phyloP scores from a whole-genome alignment of 2,797 vertebrate genomes.

The Periophthalmus magnuspinnatus region DNA sequence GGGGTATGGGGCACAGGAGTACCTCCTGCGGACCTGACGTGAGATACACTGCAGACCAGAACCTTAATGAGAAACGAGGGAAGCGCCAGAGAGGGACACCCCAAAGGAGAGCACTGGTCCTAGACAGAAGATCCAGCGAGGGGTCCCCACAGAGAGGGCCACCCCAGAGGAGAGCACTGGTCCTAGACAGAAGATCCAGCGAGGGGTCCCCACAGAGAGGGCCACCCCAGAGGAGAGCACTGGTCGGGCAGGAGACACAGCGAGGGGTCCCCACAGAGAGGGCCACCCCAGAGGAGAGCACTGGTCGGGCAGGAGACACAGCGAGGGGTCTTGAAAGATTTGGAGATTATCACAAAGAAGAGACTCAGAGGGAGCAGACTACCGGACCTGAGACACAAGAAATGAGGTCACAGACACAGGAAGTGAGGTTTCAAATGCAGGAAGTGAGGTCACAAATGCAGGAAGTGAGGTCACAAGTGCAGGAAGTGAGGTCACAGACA shows the following conservation, averaged over 20 bases:
- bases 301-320: conserved; percentile 75
- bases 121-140: conserved; percentile 76
- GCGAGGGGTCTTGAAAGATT: conserved; percentile 77
- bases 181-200: conserved; percentile 73
- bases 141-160: conserved; percentile 33
- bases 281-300: conserved; percentile 8
- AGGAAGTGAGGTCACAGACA: no score
- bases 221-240: conserved; percentile 13
- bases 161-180: conserved; percentile 10
- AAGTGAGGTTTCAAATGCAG: no score
- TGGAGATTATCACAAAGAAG: conserved; percentile 74
- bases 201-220: conserved; percentile 51
- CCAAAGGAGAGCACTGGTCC: conserved; percentile 12
- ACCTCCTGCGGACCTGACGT: conserved; percentile 82
- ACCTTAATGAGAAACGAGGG: conserved; percentile 18
- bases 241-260: conserved; percentile 70
- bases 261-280: conserved; percentile 57
- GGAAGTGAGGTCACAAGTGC: no score
- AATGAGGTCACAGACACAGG: no score
- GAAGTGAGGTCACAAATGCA: no score
- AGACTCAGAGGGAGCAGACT: conserved; percentile 84
- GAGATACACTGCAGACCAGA: conserved; percentile 65
- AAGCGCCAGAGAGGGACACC: conserved; percentile 26
- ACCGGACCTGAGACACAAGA: conserved; percentile 68
- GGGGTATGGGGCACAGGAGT: conserved; percentile 82